These are phyloP conservation scores for Sander lucioperca DNA, from an alignment of 2,113 vertebrate species.

Conservation along the genomic window DNA sequence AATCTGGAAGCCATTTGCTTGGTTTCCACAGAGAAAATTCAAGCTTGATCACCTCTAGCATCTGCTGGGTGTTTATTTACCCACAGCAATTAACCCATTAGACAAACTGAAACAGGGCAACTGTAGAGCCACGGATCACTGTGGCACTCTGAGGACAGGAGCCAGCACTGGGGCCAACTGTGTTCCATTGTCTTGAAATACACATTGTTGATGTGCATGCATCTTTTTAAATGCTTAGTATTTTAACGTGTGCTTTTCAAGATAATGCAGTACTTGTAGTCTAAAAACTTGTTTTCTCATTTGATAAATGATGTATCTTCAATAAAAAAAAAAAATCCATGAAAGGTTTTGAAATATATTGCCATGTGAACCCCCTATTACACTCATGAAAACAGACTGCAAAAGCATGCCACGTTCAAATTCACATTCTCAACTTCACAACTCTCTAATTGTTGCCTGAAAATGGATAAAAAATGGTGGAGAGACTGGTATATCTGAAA, in stretches of 20 bases:
- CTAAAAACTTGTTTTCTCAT: not conserved
- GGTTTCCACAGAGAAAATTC: conserved; percentile 66
- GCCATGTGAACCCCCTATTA: not conserved
- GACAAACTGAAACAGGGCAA: conserved; percentile 56
- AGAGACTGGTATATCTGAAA: not conserved
- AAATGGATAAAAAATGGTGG: not conserved
- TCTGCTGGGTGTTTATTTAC: conserved; percentile 81
- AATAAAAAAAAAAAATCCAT: no score
- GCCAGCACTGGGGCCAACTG: not conserved
- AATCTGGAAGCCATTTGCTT: conserved; percentile 81
- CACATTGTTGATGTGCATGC: not conserved
- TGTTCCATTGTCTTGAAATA: not conserved
- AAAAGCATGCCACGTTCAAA: not conserved
- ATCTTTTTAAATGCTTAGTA: not conserved
- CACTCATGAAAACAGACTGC: not conserved
- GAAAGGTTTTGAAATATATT: not conserved
- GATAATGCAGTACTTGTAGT: not conserved
- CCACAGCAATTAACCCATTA: conserved; percentile 71
- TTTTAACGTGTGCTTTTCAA: not conserved
- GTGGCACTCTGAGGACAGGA: conserved; percentile 28
- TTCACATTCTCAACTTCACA: conserved; percentile 1
- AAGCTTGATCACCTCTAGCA: conserved; percentile 71
- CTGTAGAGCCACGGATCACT: conserved; percentile 44
- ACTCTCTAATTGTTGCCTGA: not conserved
- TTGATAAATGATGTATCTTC: not conserved